These are phyloP conservation scores for Microctonus brassicae DNA, from an alignment of 2,888 invertebrate species.

Conservation along the genomic window DNA sequence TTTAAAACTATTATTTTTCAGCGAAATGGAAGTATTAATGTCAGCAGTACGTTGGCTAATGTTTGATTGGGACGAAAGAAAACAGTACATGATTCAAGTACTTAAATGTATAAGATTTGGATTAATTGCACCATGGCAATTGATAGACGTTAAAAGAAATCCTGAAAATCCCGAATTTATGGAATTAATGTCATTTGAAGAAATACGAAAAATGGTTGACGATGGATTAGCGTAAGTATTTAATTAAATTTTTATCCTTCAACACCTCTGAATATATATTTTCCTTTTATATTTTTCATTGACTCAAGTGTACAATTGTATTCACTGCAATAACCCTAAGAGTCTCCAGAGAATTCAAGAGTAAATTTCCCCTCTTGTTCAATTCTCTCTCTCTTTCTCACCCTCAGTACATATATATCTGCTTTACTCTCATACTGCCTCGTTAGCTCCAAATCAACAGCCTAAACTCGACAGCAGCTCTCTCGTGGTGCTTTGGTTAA, in stretches of 20 bases:
- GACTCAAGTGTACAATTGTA: neutral
- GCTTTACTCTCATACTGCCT: neutral
- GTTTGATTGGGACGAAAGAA: constrained; percentile 78
- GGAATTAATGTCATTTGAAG: constrained; percentile 77
- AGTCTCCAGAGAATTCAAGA: constrained; percentile 8
- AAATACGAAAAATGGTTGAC: constrained; percentile 83
- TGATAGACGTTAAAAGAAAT: constrained; percentile 83
- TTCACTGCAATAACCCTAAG: neutral
- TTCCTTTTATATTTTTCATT: neutral
- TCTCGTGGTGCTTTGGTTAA: constrained; percentile 1
- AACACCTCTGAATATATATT: neutral
- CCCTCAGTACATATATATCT: neutral
- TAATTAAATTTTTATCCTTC: constrained; percentile 1
- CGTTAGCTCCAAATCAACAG: constrained; percentile 10
- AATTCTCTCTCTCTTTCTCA: neutral
- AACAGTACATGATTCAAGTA: constrained; percentile 73
- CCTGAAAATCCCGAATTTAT: constrained; percentile 81
- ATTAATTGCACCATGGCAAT: constrained; percentile 83
- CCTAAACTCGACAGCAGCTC: constrained; percentile 7
- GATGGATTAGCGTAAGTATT: constrained; percentile 82
- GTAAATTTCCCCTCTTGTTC: constrained; percentile 9
- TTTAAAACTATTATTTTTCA: too few relatives aligned
- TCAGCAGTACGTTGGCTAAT: constrained; percentile 85
- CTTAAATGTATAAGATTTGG: constrained; percentile 83
- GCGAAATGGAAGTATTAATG: constrained; percentile 85